Percentiles rank a stretch among this genome's conserved stretches.
These are phyloP conservation scores for Pseudomyrmex flavicornis DNA, from an alignment of 1,140 invertebrate species.

Conservation along the genomic window DNA sequence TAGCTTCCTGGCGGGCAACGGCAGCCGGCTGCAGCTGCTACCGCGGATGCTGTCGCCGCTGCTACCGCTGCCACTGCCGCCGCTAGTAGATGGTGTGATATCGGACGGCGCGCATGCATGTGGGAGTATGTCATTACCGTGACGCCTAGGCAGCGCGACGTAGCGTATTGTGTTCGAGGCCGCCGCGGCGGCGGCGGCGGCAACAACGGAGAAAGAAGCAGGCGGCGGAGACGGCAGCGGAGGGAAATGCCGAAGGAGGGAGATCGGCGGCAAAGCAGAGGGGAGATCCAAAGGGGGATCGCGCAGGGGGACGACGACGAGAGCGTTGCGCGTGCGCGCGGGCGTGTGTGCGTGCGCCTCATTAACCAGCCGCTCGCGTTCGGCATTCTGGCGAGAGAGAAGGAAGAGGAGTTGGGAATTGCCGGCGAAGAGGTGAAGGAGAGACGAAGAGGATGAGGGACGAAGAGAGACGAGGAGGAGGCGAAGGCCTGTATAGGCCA, in stretches of 20 bases:
- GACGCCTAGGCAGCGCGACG: constrained; percentile 80
- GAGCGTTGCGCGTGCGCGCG: constrained; percentile 77
- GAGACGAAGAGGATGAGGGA: neutral
- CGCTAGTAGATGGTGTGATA: constrained; percentile 69
- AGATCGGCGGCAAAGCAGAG: constrained; percentile 28
- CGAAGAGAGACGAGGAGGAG: constrained; percentile 7
- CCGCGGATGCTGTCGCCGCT: constrained; percentile 49
- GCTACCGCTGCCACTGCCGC: constrained; percentile 47
- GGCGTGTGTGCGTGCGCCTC: constrained; percentile 80
- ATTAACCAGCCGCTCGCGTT: constrained; percentile 79
- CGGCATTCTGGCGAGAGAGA: constrained; percentile 57
- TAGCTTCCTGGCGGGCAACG: constrained; percentile 64
- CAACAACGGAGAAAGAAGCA: constrained; percentile 76
- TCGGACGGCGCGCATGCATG: constrained; percentile 72
- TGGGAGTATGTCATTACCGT: constrained; percentile 82
- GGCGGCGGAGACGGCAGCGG: constrained; percentile 27
- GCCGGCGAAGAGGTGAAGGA: constrained; percentile 53
- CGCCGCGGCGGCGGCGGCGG: constrained; percentile 72
- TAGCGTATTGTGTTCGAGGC: constrained; percentile 78
- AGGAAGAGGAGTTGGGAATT: constrained; percentile 65
- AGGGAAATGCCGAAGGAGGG: constrained; percentile 68
- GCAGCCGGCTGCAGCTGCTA: constrained; percentile 72
- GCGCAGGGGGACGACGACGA: constrained; percentile 57
- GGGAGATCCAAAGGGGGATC: constrained; percentile 12
- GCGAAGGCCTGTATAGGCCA: constrained; percentile 48